These are phyloP conservation scores for Chondrosia reniformis DNA, from an alignment of 37 sponge, comb jelly and placozoan genomes.

Conservation along the genomic window DNA sequence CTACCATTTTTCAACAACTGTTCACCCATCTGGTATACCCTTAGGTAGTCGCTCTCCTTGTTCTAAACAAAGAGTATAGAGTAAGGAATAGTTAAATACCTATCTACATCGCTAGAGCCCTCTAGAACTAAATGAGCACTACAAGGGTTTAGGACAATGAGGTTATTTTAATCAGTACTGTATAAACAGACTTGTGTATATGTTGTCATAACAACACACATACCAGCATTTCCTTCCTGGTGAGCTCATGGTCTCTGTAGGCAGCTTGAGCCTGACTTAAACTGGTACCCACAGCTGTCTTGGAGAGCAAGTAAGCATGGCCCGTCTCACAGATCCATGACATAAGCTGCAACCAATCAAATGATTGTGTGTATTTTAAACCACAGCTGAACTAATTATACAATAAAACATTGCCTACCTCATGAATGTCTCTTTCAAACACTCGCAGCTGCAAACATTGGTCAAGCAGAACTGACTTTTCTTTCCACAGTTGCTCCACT, in stretches of 20 bases:
- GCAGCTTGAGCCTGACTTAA: constrained; percentile 13
- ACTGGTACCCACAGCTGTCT: constrained; percentile 11
- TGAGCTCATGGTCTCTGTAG: not conserved
- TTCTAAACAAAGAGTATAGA: not conserved
- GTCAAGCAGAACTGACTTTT: constrained; percentile 48
- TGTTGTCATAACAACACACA: not conserved
- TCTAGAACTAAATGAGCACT: too few relatives aligned
- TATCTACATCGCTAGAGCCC: too few relatives aligned
- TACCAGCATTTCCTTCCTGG: constrained; percentile 7
- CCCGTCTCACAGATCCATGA: not conserved
- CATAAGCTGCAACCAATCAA: not conserved
- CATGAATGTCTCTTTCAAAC: constrained; percentile 47
- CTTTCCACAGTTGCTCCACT: constrained; percentile 34
- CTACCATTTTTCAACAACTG: constrained; percentile 32
- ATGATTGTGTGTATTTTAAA: too few relatives aligned
- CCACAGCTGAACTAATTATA: not conserved
- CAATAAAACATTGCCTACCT: constrained; percentile 14
- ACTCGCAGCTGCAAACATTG: constrained; percentile 56
- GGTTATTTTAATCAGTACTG: too few relatives aligned
- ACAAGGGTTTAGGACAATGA: too few relatives aligned
- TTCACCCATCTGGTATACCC: constrained; percentile 45
- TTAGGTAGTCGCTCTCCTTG: not conserved
- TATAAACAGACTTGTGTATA: too few relatives aligned
- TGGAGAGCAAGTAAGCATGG: constrained; percentile 7
- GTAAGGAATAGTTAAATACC: not conserved